Evolutionary conservation across 30 jellyfish, hydroid and myxozoan species (phyloP).

Genomic region (Aurelia sp.): DNA sequence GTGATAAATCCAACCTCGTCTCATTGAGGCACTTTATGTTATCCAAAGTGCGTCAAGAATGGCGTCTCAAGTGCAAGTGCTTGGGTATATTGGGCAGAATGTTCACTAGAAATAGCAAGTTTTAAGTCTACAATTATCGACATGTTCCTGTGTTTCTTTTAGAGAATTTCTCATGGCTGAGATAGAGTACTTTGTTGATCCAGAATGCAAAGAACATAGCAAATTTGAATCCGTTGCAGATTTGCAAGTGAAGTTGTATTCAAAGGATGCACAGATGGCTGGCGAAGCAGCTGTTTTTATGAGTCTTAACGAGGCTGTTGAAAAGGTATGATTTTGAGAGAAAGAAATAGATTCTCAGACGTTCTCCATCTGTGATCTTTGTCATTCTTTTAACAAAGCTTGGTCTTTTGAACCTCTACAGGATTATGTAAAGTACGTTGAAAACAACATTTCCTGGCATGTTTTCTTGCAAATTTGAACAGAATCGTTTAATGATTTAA

Average conservation of each 20-base stretch:
- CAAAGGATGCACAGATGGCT: slow-evolving; percentile 88
- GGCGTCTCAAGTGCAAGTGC: no score
- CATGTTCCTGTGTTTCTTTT: neutral
- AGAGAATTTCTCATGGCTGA: slow-evolving; percentile 99
- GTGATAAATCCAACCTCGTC: no score
- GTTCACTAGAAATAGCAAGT: neutral
- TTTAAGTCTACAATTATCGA: neutral
- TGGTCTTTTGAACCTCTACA: no score
- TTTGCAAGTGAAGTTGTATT: slow-evolving; percentile 65
- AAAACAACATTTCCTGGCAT: no score
- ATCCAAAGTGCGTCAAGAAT: no score
- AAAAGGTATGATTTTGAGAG: slow-evolving; percentile 42
- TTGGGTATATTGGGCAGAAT: neutral
- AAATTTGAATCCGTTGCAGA: slow-evolving; percentile 85
- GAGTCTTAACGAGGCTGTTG: slow-evolving; percentile 84
- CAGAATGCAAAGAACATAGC: slow-evolving; percentile 88
- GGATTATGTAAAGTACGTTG: no score
- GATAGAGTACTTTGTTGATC: slow-evolving; percentile 97
- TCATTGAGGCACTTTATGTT: no score
- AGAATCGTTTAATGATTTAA: no score
- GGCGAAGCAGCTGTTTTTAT: slow-evolving; percentile 89
- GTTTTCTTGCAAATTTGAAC: no score
- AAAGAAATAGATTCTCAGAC: no score
- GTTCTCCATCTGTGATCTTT: no score
- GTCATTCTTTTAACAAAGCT: no score